These are phyloP conservation scores for Acipenser ruthenus DNA, from an alignment of 2,797 vertebrate genomes.

Conservation along the genomic window DNA sequence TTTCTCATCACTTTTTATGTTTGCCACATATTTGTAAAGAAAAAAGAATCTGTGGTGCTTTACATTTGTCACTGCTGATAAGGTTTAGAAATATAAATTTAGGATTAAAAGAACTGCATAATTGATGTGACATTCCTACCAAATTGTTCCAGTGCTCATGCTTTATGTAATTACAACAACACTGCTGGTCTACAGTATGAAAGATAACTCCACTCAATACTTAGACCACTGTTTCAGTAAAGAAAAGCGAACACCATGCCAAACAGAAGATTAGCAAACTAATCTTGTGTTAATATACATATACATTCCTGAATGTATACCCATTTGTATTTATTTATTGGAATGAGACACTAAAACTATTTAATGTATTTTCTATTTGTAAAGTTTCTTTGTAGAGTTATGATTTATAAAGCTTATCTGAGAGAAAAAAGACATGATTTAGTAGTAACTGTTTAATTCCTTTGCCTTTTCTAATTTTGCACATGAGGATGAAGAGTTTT, in stretches of 20 bases:
- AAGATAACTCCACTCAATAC: too few species aligned
- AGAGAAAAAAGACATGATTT: conserved; percentile 45
- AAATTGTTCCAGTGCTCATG: conserved; percentile 75
- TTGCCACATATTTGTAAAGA: conserved; percentile 30
- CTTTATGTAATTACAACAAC: conserved; percentile 41
- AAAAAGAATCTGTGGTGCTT: conserved; percentile 26
- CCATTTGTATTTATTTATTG: too few species aligned
- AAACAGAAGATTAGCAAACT: too few species aligned
- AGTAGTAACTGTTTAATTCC: conserved; percentile 45
- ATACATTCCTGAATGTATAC: too few species aligned
- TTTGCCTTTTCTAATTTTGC: conserved; percentile 84
- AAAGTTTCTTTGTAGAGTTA: conserved; percentile 20
- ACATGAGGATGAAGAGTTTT: conserved; percentile 66
- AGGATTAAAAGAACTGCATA: conserved; percentile 31
- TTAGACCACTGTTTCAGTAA: too few species aligned
- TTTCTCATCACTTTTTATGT: conserved; percentile 27
- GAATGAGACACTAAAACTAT: too few species aligned
- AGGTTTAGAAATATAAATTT: conserved; percentile 14
- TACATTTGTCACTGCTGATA: conserved; percentile 16
- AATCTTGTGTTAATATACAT: too few species aligned
- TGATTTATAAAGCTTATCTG: conserved; percentile 68
- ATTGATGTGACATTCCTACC: conserved; percentile 68
- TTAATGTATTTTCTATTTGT: too few species aligned
- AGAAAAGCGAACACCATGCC: too few species aligned
- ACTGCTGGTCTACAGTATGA: too few species aligned